Percentiles rank a stretch among this genome's conserved stretches.
Evolutionary conservation across 2,797 vertebrate species (phyloP).

Genomic region (Cryptoprocta ferox): DNA sequence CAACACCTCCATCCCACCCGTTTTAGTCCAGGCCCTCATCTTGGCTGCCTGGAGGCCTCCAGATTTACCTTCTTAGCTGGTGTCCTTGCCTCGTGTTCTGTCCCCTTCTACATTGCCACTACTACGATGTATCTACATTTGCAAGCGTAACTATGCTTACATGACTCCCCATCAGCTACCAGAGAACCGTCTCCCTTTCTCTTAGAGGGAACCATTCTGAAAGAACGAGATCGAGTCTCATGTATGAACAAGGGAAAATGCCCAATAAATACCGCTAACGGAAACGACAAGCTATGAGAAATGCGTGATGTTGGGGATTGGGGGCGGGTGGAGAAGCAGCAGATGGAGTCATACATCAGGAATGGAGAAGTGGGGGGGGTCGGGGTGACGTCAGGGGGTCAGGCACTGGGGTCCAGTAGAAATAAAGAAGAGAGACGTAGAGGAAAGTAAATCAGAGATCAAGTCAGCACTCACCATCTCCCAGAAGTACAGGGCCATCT

Average conservation of each 20-base stretch:
- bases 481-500: conserved; percentile 95
- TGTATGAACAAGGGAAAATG: background rate
- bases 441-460: background rate
- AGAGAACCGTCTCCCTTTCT: background rate
- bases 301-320: too few relatives aligned
- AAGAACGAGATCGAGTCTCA: background rate
- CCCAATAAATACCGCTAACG: background rate
- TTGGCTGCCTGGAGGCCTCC: background rate
- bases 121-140: background rate
- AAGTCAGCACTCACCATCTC: conserved; percentile 90
- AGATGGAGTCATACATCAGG: background rate
- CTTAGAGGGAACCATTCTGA: background rate
- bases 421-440: background rate
- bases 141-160: background rate
- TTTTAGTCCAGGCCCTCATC: too few relatives aligned
- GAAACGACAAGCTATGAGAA: background rate
- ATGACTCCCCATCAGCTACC: background rate
- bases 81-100: background rate
- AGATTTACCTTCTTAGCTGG: background rate
- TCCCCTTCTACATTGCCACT: background rate
- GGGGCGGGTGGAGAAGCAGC: background rate
- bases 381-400: background rate
- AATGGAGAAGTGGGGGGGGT: background rate
- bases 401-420: background rate
- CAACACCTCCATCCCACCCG: background rate